Conservation (phyloP, 2,113 vertebrate species). For the Glaucidium brasilianum region DNA sequence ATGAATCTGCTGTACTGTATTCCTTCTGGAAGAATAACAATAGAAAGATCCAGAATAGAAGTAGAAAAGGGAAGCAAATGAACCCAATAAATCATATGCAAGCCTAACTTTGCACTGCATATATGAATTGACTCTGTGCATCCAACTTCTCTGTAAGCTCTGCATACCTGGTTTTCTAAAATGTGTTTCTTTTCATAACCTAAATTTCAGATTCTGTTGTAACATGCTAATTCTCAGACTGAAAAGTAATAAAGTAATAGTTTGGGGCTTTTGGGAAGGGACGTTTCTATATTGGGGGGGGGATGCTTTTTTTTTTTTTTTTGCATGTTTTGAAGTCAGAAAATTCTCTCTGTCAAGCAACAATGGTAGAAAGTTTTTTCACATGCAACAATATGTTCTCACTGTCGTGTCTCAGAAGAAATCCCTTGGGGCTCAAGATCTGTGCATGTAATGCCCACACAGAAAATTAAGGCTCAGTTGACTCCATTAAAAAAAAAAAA, state of each 20-base stretch:
- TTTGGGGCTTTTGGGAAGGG: accelerated
- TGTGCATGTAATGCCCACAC: background rate
- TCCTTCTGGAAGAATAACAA: constrained; percentile 36
- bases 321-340: background rate
- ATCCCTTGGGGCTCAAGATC: background rate
- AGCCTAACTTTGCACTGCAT: background rate
- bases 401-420: background rate
- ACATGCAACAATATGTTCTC: background rate
- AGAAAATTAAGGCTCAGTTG: background rate
- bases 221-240: background rate
- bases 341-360: background rate
- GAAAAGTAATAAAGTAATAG: background rate
- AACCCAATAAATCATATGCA: background rate
- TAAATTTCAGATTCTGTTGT: background rate
- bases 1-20: constrained; percentile 42
- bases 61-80: constrained; percentile 13
- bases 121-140: background rate
- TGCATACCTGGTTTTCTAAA: background rate
- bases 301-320: background rate
- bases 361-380: background rate
- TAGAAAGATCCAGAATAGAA: constrained; percentile 20
- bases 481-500: background rate
- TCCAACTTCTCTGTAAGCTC: background rate
- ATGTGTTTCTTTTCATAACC: background rate
- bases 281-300: background rate